Base-by-base conservation (phyloP, 2,113 vertebrate genomes). In the Seriola rivoliana region DNA sequence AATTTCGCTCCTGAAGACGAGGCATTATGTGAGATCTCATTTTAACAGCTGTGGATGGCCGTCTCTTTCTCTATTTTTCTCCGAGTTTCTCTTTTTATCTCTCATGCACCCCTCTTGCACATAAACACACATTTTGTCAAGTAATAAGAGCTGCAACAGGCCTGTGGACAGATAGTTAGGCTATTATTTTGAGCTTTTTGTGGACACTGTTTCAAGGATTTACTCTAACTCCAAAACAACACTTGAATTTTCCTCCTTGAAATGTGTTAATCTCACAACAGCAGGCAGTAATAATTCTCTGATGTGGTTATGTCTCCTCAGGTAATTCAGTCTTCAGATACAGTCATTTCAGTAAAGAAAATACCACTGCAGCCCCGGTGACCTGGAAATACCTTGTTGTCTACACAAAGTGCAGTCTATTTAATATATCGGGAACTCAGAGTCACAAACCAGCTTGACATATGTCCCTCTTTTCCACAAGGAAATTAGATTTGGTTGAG, bases 11-110 rank as follows among this genome's bases (percentile, higher is more conserved):
- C 71, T 12, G 59, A 58, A 71, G 50, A 71, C 1, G 1, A 16
- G 16, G 21, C 14, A 32, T 65, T 14, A 71, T 72, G 29, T 48
- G 59, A 64, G 48, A 65, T 50, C 66, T 77, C 40, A 71, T 58
- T 57, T 57, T 2, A 76, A 58, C 66, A 7, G 48, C 48, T 50
- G 48, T 19, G 48, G 48, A 50, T 8, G 3, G 38, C 71, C 19
- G 36, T 46, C 21, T 54, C 23, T 21, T 52, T 52, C 48, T 8
- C 17, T 19, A 4, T 58, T 29, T 66, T 40, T 72, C 60, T 67
- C 29, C 1, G 19, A 36, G 3, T 12, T 12, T 21, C 63, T 36
- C 21, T 29, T 68, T 52, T 34, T 42, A 21, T 75, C 42, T 17
- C 52, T 55, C 29, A 2, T 21, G 0, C n/a, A 6, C 44, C 6